Conservation (phyloP, 1,140 invertebrate genomes). For the Battus philenor region DNA sequence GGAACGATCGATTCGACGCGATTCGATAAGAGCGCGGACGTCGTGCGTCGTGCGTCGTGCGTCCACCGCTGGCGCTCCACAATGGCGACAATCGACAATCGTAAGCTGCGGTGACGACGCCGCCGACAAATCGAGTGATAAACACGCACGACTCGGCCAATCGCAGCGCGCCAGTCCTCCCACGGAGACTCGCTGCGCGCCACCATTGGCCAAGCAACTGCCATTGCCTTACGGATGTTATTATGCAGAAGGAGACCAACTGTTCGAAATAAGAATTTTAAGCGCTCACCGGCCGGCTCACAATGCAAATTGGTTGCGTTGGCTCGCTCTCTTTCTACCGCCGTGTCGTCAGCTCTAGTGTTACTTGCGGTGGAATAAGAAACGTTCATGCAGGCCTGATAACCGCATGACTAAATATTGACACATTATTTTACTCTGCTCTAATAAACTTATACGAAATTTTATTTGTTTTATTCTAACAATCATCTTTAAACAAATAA, state of each 20-base stretch:
- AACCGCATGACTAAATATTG: no score
- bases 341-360: conserved; percentile 34
- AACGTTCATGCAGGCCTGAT: no score
- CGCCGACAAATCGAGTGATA: conserved; percentile 67
- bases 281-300: conserved; percentile 66
- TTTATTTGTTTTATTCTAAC: no score
- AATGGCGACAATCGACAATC: conserved; percentile 73
- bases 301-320: conserved; percentile 71
- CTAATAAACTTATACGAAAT: no score
- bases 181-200: conserved; percentile 42
- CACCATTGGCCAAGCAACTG: conserved; percentile 67
- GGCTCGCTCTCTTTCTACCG: conserved; percentile 54
- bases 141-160: conserved; percentile 49
- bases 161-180: conserved; percentile 49
- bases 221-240: conserved; percentile 72
- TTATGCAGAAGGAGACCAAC: conserved; percentile 71
- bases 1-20: conserved; percentile 40
- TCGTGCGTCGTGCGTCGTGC: conserved; percentile 40
- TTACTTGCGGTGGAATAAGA: conserved; percentile 28
- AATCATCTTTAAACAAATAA: no score
- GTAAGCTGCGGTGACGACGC: conserved; percentile 57
- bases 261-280: conserved; percentile 70
- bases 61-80: conserved; percentile 52
- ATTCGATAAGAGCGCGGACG: conserved; percentile 51
- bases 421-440: no score